Evolutionary conservation across 2,888 invertebrate species (phyloP), one percentile per base, ranked within the genome.

Genomic region (Rhamnusium bicolor): DNA sequence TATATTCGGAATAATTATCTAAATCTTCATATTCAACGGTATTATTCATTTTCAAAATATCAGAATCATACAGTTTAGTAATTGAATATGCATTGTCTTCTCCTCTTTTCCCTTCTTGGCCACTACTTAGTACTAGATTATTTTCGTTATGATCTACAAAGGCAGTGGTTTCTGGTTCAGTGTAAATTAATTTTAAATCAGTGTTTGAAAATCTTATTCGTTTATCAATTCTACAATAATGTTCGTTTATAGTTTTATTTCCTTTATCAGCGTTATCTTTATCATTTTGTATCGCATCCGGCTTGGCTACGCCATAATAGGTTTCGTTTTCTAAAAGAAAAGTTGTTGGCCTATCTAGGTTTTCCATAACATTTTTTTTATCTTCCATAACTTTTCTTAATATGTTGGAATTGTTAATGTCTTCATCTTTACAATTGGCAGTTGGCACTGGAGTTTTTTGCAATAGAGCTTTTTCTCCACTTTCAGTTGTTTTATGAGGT

Each of bases 101-200:
- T 54, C 51, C n/a, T 47, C 49, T 65, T 40, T 8, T 27, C 24
- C 14, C 3, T 4, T 32, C 21, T 32, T 32, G 58, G 12, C 12
- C 32, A 10, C 51, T 62, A 49, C 14, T 49, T 18, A 49, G 29
- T 8, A 80, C 19, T 6, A 80, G 46, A 68, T 78, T 76, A 40
- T 82, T 81, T 72, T 80, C 77, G 32, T 80, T 81, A 47, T 69
- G 72, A 62, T 79, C 81, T 32, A 69, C 71, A 46, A 47, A 0
- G 8, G 61, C 56, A 10, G 19, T 56, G 18, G 51, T 16, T 66
- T 75, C 75, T 14, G 78, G 76, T 32, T 76, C 78, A 14, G 67
- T 68, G 47, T 78, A 76, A 49, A 74, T 67, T 16, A 68, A 65
- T 67, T 74, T 75, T n/a, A 60, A 53, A 24, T 61, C 51, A n/a